Conservation (phyloP, 1,140 invertebrate genomes). For the Zaprionus capensis region DNA sequence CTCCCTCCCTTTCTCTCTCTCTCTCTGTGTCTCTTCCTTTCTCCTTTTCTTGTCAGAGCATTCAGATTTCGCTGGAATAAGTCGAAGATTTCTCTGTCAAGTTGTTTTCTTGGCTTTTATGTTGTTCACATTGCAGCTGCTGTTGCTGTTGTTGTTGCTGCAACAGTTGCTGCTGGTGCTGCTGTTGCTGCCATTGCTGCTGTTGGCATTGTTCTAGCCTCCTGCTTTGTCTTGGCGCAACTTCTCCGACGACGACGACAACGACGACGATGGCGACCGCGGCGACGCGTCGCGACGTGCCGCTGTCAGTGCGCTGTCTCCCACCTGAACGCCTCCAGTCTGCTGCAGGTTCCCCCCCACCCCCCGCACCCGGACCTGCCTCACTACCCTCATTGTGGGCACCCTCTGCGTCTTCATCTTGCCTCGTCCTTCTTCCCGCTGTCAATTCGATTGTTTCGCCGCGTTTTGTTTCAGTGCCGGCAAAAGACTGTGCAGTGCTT, state of each 20-base stretch:
- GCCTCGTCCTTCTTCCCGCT: constrained; percentile 2
- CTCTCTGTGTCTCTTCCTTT: not conserved
- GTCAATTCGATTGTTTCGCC: constrained; percentile 15
- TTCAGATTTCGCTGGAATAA: constrained; percentile 4
- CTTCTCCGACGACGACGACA: constrained; percentile 48
- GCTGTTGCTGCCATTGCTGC: not conserved
- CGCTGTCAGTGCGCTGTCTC: constrained; percentile 46
- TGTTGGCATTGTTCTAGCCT: constrained; percentile 53
- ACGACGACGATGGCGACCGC: not conserved
- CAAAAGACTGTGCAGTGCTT: constrained; percentile 49
- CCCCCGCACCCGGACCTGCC: not conserved
- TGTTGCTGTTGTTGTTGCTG: constrained; percentile 22
- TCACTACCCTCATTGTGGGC: not conserved
- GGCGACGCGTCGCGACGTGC: constrained; percentile 23
- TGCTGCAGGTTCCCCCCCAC: not conserved
- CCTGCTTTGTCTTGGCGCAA: constrained; percentile 56
- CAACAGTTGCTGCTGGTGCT: not conserved
- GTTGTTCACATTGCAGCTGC: not conserved
- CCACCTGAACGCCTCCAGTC: constrained; percentile 2
- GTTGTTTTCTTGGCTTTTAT: constrained; percentile 11
- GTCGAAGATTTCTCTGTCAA: constrained; percentile 35
- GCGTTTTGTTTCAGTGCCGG: constrained; percentile 26
- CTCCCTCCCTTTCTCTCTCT: not conserved
- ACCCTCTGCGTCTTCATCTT: constrained; percentile 1
- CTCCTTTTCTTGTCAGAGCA: not conserved